Conservation (phyloP, 2,797 vertebrate species). For the Pipistrellus pipistrellus region DNA sequence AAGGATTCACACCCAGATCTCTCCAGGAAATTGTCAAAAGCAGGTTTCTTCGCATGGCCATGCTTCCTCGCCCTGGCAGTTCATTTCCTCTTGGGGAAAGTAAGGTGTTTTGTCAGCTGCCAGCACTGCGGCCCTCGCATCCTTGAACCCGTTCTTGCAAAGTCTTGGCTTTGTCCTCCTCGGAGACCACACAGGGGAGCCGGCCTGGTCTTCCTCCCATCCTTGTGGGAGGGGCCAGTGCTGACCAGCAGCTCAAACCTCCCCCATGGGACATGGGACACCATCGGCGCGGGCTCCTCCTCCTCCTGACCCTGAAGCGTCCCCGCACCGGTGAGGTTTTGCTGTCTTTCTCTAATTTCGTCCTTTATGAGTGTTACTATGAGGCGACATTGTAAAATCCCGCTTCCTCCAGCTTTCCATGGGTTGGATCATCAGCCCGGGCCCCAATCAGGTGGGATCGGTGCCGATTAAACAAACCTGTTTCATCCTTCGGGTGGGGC, state of each 20-base stretch:
- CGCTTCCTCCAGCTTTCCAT: no score
- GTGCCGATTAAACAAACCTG: no score
- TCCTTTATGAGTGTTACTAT: no score
- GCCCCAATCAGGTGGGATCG: no score
- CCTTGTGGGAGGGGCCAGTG: no score
- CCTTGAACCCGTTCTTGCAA: constrained; percentile 97
- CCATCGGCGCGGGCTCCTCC: constrained; percentile 93
- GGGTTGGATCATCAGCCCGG: no score
- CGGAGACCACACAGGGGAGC: no score
- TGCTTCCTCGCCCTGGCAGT: constrained; percentile 82
- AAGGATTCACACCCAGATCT: constrained; percentile 85
- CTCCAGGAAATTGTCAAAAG: constrained; percentile 88
- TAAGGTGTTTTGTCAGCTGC: constrained; percentile 75
- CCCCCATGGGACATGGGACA: constrained; percentile 96
- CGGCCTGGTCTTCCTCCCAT: no score
- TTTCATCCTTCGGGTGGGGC: no score
- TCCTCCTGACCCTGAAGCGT: constrained; percentile 98
- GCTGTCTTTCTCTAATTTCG: no score
- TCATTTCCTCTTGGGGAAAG: constrained; percentile 84
- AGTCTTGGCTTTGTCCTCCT: constrained; percentile 89
- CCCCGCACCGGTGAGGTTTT: constrained; percentile 91
- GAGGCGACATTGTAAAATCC: no score
- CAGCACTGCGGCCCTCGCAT: constrained; percentile 93
- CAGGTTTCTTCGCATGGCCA: constrained; percentile 83
- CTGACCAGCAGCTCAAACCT: constrained; percentile 89